Evolutionary conservation across 2,888 invertebrate genomes (phyloP).

Genomic region (Elysia crispata): DNA sequence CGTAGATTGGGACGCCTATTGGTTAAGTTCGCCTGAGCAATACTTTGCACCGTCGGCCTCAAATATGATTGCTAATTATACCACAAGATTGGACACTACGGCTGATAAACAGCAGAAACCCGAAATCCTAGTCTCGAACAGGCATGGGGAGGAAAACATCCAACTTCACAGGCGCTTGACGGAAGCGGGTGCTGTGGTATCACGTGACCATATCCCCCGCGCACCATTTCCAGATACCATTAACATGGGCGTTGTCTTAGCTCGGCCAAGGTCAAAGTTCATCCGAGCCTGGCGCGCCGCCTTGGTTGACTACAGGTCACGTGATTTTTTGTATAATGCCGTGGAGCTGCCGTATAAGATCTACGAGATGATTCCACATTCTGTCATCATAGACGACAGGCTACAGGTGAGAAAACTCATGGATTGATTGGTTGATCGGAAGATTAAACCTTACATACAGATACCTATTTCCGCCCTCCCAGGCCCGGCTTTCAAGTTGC

Average conservation of each 20-base stretch:
- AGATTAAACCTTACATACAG: too few relatives aligned
- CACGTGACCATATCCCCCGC: slow-evolving; percentile 65
- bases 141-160: background rate
- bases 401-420: slow-evolving; percentile 57
- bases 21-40: slow-evolving; percentile 66
- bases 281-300: slow-evolving; percentile 61
- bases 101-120: too few relatives aligned
- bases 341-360: slow-evolving; percentile 63
- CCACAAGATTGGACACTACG: too few relatives aligned
- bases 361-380: slow-evolving; percentile 70
- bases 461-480: too few relatives aligned
- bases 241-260: slow-evolving; percentile 69
- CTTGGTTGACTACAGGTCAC: slow-evolving; percentile 56
- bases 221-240: slow-evolving; percentile 62
- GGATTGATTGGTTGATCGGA: background rate
- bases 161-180: slow-evolving; percentile 41
- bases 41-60: slow-evolving; percentile 57
- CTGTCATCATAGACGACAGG: slow-evolving; percentile 65
- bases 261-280: slow-evolving; percentile 64
- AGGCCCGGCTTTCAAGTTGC: too few relatives aligned
- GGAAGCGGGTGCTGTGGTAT: slow-evolving; percentile 57
- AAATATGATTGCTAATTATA: background rate
- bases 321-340: slow-evolving; percentile 64
- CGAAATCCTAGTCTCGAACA: slow-evolving; percentile 51
- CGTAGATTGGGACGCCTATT: slow-evolving; percentile 74